These are phyloP conservation scores for Apogon hyalosoma DNA, from an alignment of 2,797 vertebrate genomes.

Conservation along the genomic window DNA sequence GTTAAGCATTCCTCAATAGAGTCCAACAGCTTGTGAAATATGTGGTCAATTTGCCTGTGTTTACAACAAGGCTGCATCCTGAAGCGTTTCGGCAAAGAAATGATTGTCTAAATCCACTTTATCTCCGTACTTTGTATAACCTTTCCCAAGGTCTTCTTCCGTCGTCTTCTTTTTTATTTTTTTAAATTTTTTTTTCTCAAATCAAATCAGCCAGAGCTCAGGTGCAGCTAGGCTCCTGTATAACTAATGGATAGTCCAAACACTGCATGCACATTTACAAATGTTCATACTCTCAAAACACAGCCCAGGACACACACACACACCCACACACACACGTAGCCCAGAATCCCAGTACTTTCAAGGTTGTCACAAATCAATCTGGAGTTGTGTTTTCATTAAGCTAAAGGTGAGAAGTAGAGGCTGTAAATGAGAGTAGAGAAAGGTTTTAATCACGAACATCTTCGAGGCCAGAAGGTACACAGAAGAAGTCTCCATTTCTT, in stretches of 20 bases:
- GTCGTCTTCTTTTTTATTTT: background rate
- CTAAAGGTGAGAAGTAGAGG: conserved; percentile 57
- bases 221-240: conserved; percentile 31
- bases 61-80: conserved; percentile 50
- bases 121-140: conserved; percentile 65
- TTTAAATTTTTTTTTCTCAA: conserved; percentile 1
- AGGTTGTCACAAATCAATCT: conserved; percentile 70
- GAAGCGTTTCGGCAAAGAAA: conserved; percentile 30
- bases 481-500: conserved; percentile 24
- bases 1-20: conserved; percentile 63
- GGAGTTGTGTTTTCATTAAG: conserved; percentile 63
- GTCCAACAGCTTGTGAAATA: conserved; percentile 64
- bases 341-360: conserved; percentile 31
- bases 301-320: background rate
- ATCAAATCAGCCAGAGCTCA: conserved; percentile 62
- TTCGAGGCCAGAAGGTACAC: conserved; percentile 39
- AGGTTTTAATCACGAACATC: conserved; percentile 66
- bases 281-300: background rate
- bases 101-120: conserved; percentile 63
- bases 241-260: conserved; percentile 40
- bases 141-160: conserved; percentile 59
- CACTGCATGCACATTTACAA: background rate
- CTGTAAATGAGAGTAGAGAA: conserved; percentile 49
- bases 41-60: conserved; percentile 67
- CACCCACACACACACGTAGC: conserved; percentile 2